A percentile compares a stretch with the other conserved stretches of the same genome.
phyloP scores from a whole-genome alignment of 2,797 vertebrate species.

The Diplodus sargus region DNA sequence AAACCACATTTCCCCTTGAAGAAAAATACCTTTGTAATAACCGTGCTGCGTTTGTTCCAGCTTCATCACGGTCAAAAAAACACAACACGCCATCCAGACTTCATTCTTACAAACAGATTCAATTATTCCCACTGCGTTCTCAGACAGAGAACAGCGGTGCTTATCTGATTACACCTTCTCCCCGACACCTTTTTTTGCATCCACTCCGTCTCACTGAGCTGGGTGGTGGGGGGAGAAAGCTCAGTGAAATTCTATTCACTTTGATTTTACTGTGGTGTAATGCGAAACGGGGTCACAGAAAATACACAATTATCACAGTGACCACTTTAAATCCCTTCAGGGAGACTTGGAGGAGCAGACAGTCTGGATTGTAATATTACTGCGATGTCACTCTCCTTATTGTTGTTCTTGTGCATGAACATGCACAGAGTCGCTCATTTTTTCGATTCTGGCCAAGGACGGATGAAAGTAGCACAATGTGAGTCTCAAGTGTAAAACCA shows the following conservation, averaged over 20 bases:
- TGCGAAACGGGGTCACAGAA: conserved; percentile 29
- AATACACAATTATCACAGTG: conserved; percentile 28
- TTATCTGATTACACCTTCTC: conserved; percentile 64
- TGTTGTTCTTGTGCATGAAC: conserved; percentile 7
- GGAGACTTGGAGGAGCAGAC: not conserved
- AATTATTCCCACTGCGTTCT: conserved; percentile 62
- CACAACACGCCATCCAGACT: conserved; percentile 33
- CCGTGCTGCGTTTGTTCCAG: conserved; percentile 42
- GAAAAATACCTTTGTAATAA: conserved; percentile 51
- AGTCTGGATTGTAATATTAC: not conserved
- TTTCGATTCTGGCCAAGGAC: not conserved
- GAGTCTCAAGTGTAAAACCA: not conserved
- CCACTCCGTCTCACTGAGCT: not conserved
- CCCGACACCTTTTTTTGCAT: conserved; percentile 32
- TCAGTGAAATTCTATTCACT: conserved; percentile 8
- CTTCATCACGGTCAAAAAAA: conserved; percentile 55
- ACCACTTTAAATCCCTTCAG: conserved; percentile 17
- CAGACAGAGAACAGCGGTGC: conserved; percentile 50
- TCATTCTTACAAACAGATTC: conserved; percentile 66
- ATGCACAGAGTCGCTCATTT: not conserved
- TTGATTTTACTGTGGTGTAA: conserved; percentile 18
- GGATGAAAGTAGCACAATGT: not conserved
- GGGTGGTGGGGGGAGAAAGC: not conserved
- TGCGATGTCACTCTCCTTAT: not conserved
- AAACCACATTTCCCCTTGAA: conserved; percentile 50